Conservation (phyloP, 37 sponge, comb jelly and placozoan genomes). For the Agelas oroides region DNA sequence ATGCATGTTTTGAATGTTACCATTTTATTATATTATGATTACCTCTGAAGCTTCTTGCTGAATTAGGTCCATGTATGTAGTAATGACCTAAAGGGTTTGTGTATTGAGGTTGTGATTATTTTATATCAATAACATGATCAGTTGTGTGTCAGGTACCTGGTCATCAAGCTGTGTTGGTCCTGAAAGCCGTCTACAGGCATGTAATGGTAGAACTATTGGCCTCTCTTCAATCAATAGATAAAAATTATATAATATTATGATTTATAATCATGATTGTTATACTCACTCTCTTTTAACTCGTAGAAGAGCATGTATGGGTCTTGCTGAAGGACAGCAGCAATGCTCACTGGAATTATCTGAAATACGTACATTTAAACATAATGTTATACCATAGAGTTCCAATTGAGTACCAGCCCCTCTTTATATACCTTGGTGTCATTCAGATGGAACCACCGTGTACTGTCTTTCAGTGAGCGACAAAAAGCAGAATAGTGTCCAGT, state of each 20-base stretch:
- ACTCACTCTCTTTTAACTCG: neutral
- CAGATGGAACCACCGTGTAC: no score
- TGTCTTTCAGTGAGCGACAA: no score
- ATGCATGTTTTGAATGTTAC: neutral
- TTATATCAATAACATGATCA: neutral
- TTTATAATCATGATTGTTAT: neutral
- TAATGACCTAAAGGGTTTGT: neutral
- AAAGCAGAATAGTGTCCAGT: no score
- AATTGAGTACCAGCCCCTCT: no score
- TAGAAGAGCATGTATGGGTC: neutral
- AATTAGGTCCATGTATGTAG: neutral
- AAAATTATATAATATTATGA: neutral
- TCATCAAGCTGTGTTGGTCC: neutral
- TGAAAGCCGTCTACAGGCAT: neutral
- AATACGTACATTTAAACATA: neutral
- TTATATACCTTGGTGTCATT: no score
- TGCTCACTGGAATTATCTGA: neutral
- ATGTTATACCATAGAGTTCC: no score
- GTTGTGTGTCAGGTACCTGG: neutral
- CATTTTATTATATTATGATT: neutral
- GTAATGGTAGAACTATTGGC: neutral
- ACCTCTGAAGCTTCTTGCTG: neutral
- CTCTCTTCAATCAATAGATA: no score
- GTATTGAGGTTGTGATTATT: neutral
- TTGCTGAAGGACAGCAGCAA: neutral